A percentile compares a stretch with the other conserved stretches of the same genome.
These are phyloP conservation scores for Calyptommatus sinebrachiatus DNA, from an alignment of 2,113 vertebrate species.

Conservation along the genomic window DNA sequence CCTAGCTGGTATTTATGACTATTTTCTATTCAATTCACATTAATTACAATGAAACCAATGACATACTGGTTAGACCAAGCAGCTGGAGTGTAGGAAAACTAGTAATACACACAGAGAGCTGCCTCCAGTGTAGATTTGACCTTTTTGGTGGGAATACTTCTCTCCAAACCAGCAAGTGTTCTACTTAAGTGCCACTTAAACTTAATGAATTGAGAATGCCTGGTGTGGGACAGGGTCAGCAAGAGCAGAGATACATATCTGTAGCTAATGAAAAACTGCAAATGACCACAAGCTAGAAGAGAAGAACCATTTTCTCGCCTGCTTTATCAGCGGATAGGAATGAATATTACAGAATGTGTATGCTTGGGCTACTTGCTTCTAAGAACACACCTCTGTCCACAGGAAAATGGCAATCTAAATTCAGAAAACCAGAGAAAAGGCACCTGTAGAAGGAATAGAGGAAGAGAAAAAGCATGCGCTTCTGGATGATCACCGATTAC, in stretches of 20 bases:
- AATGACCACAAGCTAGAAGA: constrained; percentile 42
- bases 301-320: constrained; percentile 42
- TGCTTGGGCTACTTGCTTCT: too few relatives aligned
- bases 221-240: constrained; percentile 26
- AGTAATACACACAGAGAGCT: neutral
- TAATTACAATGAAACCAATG: neutral
- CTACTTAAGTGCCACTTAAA: constrained; percentile 20
- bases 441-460: too few relatives aligned
- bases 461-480: too few relatives aligned
- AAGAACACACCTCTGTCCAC: too few relatives aligned
- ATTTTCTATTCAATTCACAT: neutral
- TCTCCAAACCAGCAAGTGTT: constrained; percentile 20
- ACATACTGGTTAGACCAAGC: neutral
- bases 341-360: constrained; percentile 39
- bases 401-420: too few relatives aligned
- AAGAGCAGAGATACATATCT: constrained; percentile 21
- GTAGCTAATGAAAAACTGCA: constrained; percentile 26
- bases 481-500: too few relatives aligned
- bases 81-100: neutral
- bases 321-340: constrained; percentile 46
- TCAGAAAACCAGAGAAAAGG: too few relatives aligned
- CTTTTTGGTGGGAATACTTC: constrained; percentile 23
- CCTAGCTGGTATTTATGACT: neutral
- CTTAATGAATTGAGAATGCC: constrained; percentile 8
- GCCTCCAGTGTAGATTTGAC: neutral